Base-by-base conservation (phyloP, 2,797 vertebrate genomes). In the Phrynocephalus vlangalii region DNA sequence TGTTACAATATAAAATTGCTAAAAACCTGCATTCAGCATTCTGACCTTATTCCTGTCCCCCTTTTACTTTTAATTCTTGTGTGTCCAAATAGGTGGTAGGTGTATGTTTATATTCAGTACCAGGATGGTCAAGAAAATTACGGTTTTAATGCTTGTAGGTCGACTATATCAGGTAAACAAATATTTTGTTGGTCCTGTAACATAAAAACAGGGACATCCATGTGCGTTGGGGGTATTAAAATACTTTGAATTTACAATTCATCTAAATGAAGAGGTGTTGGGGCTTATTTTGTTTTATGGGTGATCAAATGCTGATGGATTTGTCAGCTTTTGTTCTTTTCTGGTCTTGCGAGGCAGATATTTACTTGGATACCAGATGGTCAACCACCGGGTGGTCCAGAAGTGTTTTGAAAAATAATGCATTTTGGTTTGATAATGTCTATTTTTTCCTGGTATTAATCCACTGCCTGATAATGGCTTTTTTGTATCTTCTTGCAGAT, bases 341-440 rank as follows among this genome's bases (percentile, higher is more conserved):
- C 56, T 8, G 44, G 20, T 33, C 71, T 87, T 67, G 3, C 8
- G 26, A 48, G 10, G 52, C 85, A 81, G 70, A 73, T 86, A 73
- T 86, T 73, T 30, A 73, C 68, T 50, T 52, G 70, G 38, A 9
- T 67, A 68, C 86, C 86, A 87, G 68, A 82, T 86, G 79, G 85
- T 52, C 15, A 86, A 81, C 66, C 79, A 75, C 30, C 56, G 38
- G 85, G 85, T 60, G 78, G 70, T 75, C 70, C 26, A n/a, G 66
- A 82, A 79, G 20, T n/a, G 52, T 86, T 80, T 72, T 75, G 70
- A 82, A 81, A 82, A 33, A 48, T 56, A 63, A 72, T 73, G 60
- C 26, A 66, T 50, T 82, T 73, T 75, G 48, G 79, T 28, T 50
- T 5, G 7, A 33, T 52, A 30, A 26, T 50, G 30, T 68, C 52